phyloP scores from a whole-genome alignment of 1,140 invertebrate genomes.

The Drosophila ohnishii region DNA sequence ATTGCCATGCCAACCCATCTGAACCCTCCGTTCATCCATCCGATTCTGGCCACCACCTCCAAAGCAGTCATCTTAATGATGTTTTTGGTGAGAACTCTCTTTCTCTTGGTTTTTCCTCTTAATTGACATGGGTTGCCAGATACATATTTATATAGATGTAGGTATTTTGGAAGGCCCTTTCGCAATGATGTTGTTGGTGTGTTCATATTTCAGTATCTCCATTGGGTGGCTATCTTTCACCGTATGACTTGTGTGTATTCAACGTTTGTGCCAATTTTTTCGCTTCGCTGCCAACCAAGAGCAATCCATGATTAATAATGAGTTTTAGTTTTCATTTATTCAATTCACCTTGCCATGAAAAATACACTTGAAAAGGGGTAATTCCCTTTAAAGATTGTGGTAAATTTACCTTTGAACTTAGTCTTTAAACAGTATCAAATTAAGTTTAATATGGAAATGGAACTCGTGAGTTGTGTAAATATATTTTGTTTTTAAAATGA shows the following conservation, averaged over 20 bases:
- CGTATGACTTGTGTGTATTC: constrained; percentile 11
- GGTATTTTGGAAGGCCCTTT: not conserved
- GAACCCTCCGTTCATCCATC: constrained; percentile 6
- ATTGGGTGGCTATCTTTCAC: not conserved
- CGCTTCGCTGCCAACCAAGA: constrained; percentile 18
- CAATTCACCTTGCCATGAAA: not conserved
- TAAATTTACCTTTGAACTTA: not conserved
- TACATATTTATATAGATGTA: not conserved
- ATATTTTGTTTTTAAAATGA: not conserved
- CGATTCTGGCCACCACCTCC: constrained; percentile 4
- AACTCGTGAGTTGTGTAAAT: not conserved
- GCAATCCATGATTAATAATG: constrained; percentile 46
- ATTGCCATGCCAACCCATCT: constrained; percentile 36
- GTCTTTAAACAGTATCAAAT: not conserved
- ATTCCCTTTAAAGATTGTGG: no score
- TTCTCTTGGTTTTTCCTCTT: constrained; percentile 21
- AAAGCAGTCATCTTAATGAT: constrained; percentile 55
- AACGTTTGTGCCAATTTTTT: constrained; percentile 29
- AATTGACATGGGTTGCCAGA: constrained; percentile 56
- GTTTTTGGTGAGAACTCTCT: constrained; percentile 57
- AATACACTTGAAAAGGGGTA: not conserved
- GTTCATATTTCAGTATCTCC: constrained; percentile 8
- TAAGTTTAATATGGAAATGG: no score
- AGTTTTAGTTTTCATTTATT: constrained; percentile 11
- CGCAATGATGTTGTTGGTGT: not conserved